A percentile compares a stretch with the other conserved stretches of the same genome.
These are phyloP conservation scores for Phragmatobia fuliginosa DNA, from an alignment of 2,888 invertebrate genomes.

Conservation along the genomic window DNA sequence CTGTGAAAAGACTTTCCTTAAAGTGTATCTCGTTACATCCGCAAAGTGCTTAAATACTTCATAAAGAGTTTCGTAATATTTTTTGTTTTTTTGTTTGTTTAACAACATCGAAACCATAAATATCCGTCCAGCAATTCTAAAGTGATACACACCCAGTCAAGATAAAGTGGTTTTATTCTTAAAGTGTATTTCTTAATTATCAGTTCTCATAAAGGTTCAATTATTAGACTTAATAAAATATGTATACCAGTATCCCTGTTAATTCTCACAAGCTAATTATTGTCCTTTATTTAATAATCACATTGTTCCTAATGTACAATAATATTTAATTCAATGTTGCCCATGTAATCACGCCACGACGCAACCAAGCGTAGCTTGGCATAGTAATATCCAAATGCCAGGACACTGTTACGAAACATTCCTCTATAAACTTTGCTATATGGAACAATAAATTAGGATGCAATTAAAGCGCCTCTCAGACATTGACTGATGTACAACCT, in stretches of 20 bases:
- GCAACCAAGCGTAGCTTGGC: conserved; percentile 19
- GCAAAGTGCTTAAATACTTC: neutral
- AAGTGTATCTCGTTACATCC: neutral
- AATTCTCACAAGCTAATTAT: conserved; percentile 20
- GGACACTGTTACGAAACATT: conserved; percentile 42
- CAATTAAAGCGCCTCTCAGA: conserved; percentile 80
- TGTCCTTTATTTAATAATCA: conserved; percentile 18
- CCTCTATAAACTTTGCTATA: conserved; percentile 43
- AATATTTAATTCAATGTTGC: conserved; percentile 34
- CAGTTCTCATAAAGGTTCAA: no score
- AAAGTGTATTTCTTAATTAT: neutral
- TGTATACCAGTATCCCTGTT: neutral
- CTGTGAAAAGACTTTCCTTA: neutral
- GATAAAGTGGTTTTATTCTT: neutral
- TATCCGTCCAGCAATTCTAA: neutral
- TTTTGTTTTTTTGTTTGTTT: no score
- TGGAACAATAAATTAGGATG: conserved; percentile 73
- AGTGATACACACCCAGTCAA: neutral
- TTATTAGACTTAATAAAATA: neutral
- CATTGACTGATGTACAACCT: conserved; percentile 83
- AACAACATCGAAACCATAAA: neutral
- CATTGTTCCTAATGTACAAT: conserved; percentile 23
- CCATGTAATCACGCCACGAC: conserved; percentile 42
- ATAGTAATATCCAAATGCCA: conserved; percentile 46
- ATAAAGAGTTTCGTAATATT: no score